Conservation (phyloP, 2,797 vertebrate species). For the Squalus acanthias region DNA sequence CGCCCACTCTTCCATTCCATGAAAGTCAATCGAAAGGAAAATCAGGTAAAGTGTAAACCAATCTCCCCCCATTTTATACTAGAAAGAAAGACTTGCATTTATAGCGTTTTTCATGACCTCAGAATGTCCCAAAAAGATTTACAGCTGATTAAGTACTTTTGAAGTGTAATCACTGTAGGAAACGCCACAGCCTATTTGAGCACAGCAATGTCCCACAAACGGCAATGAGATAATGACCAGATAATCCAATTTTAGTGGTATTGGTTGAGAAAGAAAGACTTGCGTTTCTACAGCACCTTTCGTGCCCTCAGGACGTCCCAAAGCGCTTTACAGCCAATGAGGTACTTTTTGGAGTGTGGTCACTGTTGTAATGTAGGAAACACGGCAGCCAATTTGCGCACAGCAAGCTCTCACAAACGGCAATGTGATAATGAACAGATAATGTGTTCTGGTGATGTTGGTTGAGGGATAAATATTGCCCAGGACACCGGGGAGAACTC, state of each 20-base stretch:
- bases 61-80: not conserved
- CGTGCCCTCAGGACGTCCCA: no score
- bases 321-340: no score
- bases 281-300: no score
- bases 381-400: not conserved
- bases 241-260: not conserved
- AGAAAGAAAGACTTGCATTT: not conserved
- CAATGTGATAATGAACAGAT: not conserved
- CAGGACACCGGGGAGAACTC: not conserved
- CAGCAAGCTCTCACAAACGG: not conserved
- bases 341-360: no score
- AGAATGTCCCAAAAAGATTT: not conserved
- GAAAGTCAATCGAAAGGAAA: not conserved
- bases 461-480: not conserved
- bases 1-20: not conserved
- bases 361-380: not conserved
- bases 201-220: not conserved
- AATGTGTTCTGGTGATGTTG: not conserved
- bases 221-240: not conserved
- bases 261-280: not conserved
- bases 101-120: not conserved
- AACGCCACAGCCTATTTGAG: not conserved
- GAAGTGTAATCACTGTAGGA: not conserved
- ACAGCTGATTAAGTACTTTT: not conserved
- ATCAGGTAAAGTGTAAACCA: not conserved